Evolutionary conservation across 2,888 invertebrate genomes (phyloP), one percentile per base, ranked within the genome.

Genomic region (Ormyrus pomaceus): DNA sequence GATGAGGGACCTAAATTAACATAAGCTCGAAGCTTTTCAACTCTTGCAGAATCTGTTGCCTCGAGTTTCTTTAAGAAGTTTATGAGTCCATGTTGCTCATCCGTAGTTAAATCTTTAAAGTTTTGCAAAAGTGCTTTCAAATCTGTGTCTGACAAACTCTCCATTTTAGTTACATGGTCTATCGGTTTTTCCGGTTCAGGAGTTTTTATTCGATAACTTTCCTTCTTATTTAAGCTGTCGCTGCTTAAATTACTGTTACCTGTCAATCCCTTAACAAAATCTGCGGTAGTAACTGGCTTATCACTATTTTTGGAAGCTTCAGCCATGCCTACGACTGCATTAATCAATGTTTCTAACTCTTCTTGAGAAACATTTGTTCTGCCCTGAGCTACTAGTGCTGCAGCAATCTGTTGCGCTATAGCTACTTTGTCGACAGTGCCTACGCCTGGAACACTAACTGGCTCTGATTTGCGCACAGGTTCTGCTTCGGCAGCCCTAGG

Each of bases 81-180:
- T 53, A 97, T 96, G 5, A 97, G 92, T 84, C 95, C 95, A 87
- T 96, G 95, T 86, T 97, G 96, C 88, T 97, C 96, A 83, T 96
- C 95, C 0, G 94, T 93, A 0, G 95, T 95, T 11, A 97, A 90
- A 85, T 96, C 95, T 88, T 95, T 96, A 84, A 95, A 95, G 87
- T 96, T 96, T 88, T 96, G 95, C 77, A 97, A 88, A 1, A 96
- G 90, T 0, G 95, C 95, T 87, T 96, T 95, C 66, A 97, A 89
- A 86, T 97, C 96, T 0, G 95, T 94, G 88, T 97, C 96, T 0
- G 96, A 95, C 8, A 97, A 91, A 10, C 94, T 94, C 84, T 96
- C 96, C 93, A 96, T 94, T 74, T 93, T 88, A 91, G 86, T 91
- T 91, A 34, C 92, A 87, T 66, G 91, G 83, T 68, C 92, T 86